phyloP scores from a whole-genome alignment of 2,113 vertebrate genomes.

The Larimichthys crocea region DNA sequence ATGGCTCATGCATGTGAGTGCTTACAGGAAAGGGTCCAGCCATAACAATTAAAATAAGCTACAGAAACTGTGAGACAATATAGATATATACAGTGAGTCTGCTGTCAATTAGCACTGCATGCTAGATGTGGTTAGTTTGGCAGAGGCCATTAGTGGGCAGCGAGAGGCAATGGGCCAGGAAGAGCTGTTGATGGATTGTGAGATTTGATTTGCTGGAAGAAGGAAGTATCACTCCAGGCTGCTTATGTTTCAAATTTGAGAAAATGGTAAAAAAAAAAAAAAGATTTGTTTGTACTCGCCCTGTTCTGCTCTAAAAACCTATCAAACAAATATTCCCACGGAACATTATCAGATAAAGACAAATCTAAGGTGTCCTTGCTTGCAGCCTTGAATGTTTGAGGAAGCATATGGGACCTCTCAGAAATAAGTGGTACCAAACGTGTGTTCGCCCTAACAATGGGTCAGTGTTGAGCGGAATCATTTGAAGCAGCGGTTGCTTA shows the following conservation, averaged over 20 bases:
- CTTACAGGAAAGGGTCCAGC: background rate
- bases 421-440: slow-evolving; percentile 83
- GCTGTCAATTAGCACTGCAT: slow-evolving; percentile 8
- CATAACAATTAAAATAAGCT: slow-evolving; percentile 21
- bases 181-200: slow-evolving; percentile 25
- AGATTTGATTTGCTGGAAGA: slow-evolving; percentile 38
- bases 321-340: slow-evolving; percentile 40
- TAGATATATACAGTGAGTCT: background rate
- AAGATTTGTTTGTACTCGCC: slow-evolving; percentile 14
- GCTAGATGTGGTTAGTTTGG: slow-evolving; percentile 1
- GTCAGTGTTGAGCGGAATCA: slow-evolving; percentile 73
- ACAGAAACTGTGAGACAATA: slow-evolving; percentile 1
- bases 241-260: slow-evolving; percentile 6
- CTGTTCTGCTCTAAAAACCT: slow-evolving; percentile 5
- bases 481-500: slow-evolving; percentile 43
- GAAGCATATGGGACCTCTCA: slow-evolving; percentile 65
- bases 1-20: background rate
- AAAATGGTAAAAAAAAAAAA: slow-evolving; percentile 24
- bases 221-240: background rate
- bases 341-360: slow-evolving; percentile 58
- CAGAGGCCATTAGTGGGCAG: slow-evolving; percentile 9
- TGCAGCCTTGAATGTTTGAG: slow-evolving; percentile 32
- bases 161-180: slow-evolving; percentile 25
- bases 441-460: slow-evolving; percentile 78
- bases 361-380: slow-evolving; percentile 57